These are phyloP conservation scores for Saimiri boliviensis DNA, from an alignment of 2,113 vertebrate species.

Conservation along the genomic window DNA sequence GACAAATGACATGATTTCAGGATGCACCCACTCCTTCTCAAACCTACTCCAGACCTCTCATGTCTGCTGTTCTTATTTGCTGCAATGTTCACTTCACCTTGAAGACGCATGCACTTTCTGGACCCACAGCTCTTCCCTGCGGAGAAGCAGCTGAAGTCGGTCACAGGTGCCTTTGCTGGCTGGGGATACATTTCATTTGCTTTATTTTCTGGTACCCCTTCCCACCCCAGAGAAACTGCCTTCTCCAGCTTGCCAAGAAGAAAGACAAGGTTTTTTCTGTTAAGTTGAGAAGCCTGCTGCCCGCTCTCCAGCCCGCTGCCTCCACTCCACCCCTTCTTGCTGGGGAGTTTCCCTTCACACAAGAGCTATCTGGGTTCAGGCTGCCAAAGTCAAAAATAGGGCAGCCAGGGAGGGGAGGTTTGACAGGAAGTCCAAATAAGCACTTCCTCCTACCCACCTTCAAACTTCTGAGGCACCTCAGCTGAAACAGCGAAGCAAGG, in stretches of 20 bases:
- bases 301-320: neutral
- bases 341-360: conserved; percentile 3
- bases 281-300: neutral
- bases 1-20: neutral
- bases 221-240: neutral
- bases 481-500: neutral
- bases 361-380: neutral
- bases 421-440: conserved; percentile 70
- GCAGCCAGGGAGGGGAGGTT: neutral
- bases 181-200: neutral
- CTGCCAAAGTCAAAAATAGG: conserved; percentile 28
- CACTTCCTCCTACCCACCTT: conserved; percentile 55
- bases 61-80: neutral
- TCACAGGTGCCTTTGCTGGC: too few relatives aligned
- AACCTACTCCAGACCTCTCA: neutral
- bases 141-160: neutral
- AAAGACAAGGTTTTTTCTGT: neutral
- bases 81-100: neutral
- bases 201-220: neutral
- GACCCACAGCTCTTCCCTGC: neutral
- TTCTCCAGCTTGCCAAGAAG: neutral
- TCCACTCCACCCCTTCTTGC: neutral
- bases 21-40: neutral
- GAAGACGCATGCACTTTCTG: accelerated
- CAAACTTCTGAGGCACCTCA: neutral